These are phyloP conservation scores for Bujurquina vittata DNA, from an alignment of 2,113 vertebrate species.

Conservation along the genomic window DNA sequence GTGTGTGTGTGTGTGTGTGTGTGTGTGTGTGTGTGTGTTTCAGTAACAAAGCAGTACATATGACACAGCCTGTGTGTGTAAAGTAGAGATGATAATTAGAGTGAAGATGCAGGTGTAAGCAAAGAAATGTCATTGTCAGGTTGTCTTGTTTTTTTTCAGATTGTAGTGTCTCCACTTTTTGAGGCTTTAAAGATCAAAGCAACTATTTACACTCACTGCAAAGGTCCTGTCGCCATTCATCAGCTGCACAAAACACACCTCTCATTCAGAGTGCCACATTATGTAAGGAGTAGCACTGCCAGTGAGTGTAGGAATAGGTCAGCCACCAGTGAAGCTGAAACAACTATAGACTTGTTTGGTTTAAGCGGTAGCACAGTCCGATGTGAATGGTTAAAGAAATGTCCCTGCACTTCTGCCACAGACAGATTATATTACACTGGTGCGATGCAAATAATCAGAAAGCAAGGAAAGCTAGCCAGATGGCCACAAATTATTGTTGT, in stretches of 20 bases:
- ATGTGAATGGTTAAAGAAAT: neutral
- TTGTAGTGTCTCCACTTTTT: neutral
- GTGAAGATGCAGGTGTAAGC: neutral
- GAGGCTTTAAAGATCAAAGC: neutral
- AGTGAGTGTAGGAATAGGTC: neutral
- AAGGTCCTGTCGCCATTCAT: neutral
- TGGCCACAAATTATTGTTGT: neutral
- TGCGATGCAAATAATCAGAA: neutral
- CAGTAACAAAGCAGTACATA: neutral
- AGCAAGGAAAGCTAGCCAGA: neutral
- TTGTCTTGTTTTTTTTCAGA: neutral
- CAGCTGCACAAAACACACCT: neutral
- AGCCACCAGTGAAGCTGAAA: neutral
- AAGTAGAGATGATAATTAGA: neutral
- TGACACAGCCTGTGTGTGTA: neutral
- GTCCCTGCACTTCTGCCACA: neutral
- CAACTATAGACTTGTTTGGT: neutral
- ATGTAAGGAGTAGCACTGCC: conserved; percentile 1
- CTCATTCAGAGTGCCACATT: neutral
- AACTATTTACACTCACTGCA: neutral
- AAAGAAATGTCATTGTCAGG: neutral
- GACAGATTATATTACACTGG: neutral
- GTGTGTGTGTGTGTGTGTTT: neutral
- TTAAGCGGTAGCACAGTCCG: neutral
- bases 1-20: neutral